These are phyloP conservation scores for Acyrthosiphon pisum DNA, from an alignment of 1,140 invertebrate species.

Conservation along the genomic window DNA sequence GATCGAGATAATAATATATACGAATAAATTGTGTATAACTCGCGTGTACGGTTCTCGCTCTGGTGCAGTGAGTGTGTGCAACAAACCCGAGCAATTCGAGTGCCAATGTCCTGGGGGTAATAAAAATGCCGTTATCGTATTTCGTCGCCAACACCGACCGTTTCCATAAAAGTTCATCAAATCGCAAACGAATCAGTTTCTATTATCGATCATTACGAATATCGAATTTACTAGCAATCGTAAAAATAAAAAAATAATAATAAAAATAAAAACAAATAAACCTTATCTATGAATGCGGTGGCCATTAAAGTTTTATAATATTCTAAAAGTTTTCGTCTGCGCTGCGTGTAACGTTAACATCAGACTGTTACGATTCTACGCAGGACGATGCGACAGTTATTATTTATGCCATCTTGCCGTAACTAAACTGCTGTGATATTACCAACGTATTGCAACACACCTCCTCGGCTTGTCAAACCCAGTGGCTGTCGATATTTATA, in stretches of 20 bases:
- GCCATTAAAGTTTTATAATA: not conserved
- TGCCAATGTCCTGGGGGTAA: not conserved
- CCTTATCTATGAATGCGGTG: not conserved
- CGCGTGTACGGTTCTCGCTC: not conserved
- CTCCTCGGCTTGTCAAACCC: too few species aligned
- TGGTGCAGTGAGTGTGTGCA: not conserved
- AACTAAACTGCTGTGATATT: not conserved
- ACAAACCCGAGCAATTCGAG: not conserved
- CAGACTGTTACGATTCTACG: not conserved
- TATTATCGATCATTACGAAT: not conserved
- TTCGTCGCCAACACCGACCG: not conserved
- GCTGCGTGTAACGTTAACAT: not conserved
- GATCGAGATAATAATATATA: not conserved
- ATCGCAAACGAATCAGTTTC: conserved; percentile 17
- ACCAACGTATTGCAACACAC: too few species aligned
- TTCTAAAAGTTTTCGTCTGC: not conserved
- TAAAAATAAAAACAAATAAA: not conserved
- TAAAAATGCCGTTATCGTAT: not conserved
- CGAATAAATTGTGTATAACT: not conserved
- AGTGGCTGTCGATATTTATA: too few species aligned
- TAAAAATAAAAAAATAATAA: not conserved
- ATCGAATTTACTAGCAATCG: conserved; percentile 19
- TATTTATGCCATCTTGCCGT: not conserved
- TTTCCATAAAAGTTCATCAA: not conserved
- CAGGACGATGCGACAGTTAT: not conserved